These are phyloP conservation scores for Bolborhynchus lineola DNA, from an alignment of 2,113 vertebrate species.

Conservation along the genomic window DNA sequence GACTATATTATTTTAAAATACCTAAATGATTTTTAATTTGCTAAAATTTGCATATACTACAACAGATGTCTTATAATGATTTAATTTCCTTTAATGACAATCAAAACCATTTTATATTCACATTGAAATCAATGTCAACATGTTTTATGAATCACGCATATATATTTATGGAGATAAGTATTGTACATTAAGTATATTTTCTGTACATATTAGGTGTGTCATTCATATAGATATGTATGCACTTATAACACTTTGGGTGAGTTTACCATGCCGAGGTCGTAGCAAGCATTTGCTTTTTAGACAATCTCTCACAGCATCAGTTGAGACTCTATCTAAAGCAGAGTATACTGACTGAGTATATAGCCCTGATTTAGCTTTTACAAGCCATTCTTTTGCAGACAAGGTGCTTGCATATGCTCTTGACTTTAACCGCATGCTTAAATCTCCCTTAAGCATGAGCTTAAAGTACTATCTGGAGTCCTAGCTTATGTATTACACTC, in stretches of 20 bases:
- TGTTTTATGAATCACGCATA: neutral
- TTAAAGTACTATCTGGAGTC: neutral
- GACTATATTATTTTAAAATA: neutral
- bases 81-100: neutral
- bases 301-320: neutral
- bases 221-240: neutral
- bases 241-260: neutral
- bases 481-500: neutral
- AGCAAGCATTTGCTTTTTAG: neutral
- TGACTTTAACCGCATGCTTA: conserved; percentile 17
- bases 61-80: neutral
- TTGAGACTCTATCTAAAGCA: neutral
- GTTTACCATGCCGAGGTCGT: neutral
- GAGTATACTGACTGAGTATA: neutral
- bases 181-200: neutral
- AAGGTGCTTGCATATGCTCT: neutral
- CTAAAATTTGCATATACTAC: neutral
- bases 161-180: neutral
- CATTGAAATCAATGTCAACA: neutral
- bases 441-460: neutral
- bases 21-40: neutral
- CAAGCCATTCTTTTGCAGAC: neutral
- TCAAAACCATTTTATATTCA: neutral
- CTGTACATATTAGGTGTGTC: neutral
- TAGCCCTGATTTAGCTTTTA: neutral